These are phyloP conservation scores for Acleris laterana DNA, from an alignment of 2,888 invertebrate genomes.

Conservation along the genomic window DNA sequence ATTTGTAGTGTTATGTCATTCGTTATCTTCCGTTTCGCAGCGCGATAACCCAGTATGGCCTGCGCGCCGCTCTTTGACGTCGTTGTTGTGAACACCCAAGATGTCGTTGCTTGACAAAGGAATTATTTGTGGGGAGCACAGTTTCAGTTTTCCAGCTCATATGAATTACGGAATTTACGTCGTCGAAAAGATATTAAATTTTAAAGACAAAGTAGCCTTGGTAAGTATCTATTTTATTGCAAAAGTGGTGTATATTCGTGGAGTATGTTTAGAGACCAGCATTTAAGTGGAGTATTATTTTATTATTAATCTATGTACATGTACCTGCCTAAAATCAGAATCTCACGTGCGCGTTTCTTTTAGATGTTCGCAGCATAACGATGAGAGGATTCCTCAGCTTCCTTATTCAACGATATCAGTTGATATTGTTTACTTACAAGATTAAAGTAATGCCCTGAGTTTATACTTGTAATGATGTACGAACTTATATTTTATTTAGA, in stretches of 20 bases:
- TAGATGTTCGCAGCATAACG: too few relatives aligned
- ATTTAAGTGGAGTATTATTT: too few relatives aligned
- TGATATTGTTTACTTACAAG: too few relatives aligned
- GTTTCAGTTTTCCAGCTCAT: constrained; percentile 54
- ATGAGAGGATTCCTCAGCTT: too few relatives aligned
- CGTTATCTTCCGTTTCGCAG: background rate
- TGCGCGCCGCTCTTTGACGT: constrained; percentile 5
- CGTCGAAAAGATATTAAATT: constrained; percentile 51
- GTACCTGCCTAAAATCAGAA: too few relatives aligned
- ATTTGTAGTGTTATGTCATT: background rate
- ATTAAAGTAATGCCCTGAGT: too few relatives aligned
- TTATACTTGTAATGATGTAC: too few relatives aligned
- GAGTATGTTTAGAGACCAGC: too few relatives aligned
- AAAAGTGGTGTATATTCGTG: too few relatives aligned
- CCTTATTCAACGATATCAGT: too few relatives aligned
- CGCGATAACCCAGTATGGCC: constrained; percentile 10
- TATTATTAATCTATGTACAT: too few relatives aligned
- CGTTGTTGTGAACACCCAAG: constrained; percentile 14
- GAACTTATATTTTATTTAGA: constrained; percentile 42
- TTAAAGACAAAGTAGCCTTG: constrained; percentile 56
- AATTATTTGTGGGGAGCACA: constrained; percentile 53
- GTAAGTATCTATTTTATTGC: constrained; percentile 48
- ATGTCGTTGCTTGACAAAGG: constrained; percentile 36
- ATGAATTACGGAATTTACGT: constrained; percentile 59
- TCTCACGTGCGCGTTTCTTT: too few relatives aligned